Evolutionary conservation across 2,797 vertebrate genomes (phyloP), one percentile per base, ranked within the genome.

Genomic region (Crenichthys baileyi): DNA sequence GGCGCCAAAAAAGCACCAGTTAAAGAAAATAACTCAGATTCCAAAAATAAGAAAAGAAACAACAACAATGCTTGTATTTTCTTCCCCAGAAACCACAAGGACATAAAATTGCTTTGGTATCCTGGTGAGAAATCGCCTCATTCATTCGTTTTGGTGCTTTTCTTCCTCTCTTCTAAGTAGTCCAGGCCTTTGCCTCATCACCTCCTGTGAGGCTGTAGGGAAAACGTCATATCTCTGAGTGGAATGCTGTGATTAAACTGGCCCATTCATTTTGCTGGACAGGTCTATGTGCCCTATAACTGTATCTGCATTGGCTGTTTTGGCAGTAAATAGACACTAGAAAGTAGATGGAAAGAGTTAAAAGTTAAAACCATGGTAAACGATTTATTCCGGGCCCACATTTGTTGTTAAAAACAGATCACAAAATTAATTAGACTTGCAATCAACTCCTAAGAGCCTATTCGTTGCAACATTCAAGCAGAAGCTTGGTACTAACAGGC

Each of bases 261-360:
- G 18, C 31, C 16, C 50, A 39, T 36, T 36, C 1, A 18, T 65
- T 39, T 9, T 39, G 18, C 4, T 65, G 3, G 9, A 39, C 39
- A 39, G 20, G 22, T 61, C 15, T 31, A 7, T 61, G 26, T 61
- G 31, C 18, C 60, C 60, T 39, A 8, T 9, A 39, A 65, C 8
- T 44, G 70, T 71, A 76, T 82, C 73, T 65, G 72, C 16, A 46
- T n/a, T 73, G 41, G 71, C 22, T 11, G 53, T 68, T 76, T 79
- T 79, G 63, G 72, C 61, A 79, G 55, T 50, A 81, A 50, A 73
- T 31, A 82, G 8, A 79, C 31, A 70, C 26, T 79, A 31, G 39
- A 74, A 56, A 41, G 4, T 41, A 24, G 26, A 16, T 15, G 50
- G 81, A 78, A 31, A 74, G 46, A 79, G 70, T 29, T 22, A 20